Evolutionary conservation across 2,888 invertebrate genomes (phyloP), one percentile per base, ranked within the genome.

Genomic region (Copidosoma aretas): DNA sequence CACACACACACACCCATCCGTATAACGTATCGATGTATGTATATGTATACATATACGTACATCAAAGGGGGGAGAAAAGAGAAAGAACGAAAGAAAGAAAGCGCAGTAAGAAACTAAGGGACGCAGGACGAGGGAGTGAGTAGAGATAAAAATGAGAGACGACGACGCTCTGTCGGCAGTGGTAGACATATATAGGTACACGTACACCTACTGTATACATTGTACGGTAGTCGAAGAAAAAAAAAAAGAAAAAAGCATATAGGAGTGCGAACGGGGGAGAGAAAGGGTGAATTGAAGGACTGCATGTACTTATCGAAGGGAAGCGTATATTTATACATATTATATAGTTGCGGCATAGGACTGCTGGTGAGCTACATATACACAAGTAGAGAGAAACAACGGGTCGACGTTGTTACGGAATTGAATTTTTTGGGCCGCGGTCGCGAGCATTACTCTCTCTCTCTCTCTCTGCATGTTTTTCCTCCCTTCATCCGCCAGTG

Each of bases 341-440:
- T n/a, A n/a, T n/a, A n/a, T n/a, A n/a, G n/a, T n/a, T n/a, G n/a
- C n/a, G n/a, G n/a, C n/a, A n/a, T n/a, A n/a, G n/a, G n/a, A n/a
- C n/a, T n/a, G 32, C 32, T 32, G 3, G 32, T 32, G 32, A 32
- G 32, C 32, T 8, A 32, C 8, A 8, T 32, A 32, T 32, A 32
- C 24, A 19, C 0, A n/a, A 15, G 15, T 43, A 65, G 21, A 46
- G 54, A 56, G 59, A 59, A 51, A 49, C 43, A 59, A 63, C n/a
- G n/a, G n/a, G 21, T 21, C 54, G 60, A 63, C 66, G 60, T 60
- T 70, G 70, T 63, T 66, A 57, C 70, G 57, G 66, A 67, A 67
- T 67, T 63, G 70, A 70, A 70, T 70, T 70, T 70, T 70, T 70
- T 70, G 60, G 67, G 63, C 60, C 62, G 58, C 52, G 46, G n/a